Base-by-base conservation (phyloP, 2,797 vertebrate species). In the Menidia menidia region DNA sequence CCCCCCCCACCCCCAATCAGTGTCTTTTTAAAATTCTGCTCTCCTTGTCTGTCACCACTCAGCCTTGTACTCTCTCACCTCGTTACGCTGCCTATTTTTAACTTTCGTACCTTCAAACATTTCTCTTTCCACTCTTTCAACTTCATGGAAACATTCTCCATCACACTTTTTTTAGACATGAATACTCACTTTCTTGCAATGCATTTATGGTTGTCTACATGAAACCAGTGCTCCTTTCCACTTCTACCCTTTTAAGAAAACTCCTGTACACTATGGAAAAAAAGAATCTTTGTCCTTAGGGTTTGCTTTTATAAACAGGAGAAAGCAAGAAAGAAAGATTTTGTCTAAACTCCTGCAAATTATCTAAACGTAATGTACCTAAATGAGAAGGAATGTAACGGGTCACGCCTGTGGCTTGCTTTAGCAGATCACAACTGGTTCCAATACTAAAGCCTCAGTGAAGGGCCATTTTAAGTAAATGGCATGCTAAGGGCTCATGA, bases 401-500 rank as follows among this genome's bases (percentile, higher is more conserved):
- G 71, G 66, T 77, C 50, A 39, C 2, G 61, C 15, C 63, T 57
- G 60, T 59, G 60, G 70, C 73, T 78, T 31, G 35, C 66, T 42
- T 16, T 15, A 52, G 80, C 67, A 73, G 80, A 65, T 68, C 77
- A 53, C 31, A 79, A 87, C 86, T 80, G 80, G 69, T 80, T 86
- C 69, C 44, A 83, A 70, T 52, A 64, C 43, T 63, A 65, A 80
- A 84, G 81, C 73, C 81, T 75, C 31, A 79, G 70, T 51, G 44
- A 67, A 76, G 67, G 62, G 66, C 74, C 72, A 63, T 64, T 73
- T 84, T 81, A 82, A 87, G 84, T 88, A 86, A 88, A 60, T 74
- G 69, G 55, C 72, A 71, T 9, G 72, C 73, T 82, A 79, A 88
- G 74, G 74, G 33, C 68, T 81, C 75, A 75, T 89, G 89, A 91